Evolutionary conservation across 2,113 vertebrate species (phyloP).

Genomic region (Anguilla japonica): DNA sequence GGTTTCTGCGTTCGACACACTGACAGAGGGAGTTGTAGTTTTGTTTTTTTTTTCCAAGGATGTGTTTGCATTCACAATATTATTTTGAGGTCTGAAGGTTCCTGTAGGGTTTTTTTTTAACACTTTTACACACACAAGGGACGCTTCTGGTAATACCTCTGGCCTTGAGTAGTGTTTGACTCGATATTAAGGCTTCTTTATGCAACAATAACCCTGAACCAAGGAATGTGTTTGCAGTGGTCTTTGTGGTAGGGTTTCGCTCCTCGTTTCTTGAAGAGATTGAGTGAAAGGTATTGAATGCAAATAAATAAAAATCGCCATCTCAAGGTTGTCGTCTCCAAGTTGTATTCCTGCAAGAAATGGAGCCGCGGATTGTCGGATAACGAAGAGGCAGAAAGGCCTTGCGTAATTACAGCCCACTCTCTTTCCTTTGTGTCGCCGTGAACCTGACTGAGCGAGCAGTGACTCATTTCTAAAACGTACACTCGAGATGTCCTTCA

Average conservation of each 20-base stretch:
- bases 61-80: not conserved
- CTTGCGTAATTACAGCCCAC: conserved; percentile 13
- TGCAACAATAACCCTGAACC: conserved; percentile 11
- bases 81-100: conserved; percentile 17
- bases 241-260: not conserved
- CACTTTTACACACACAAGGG: not conserved
- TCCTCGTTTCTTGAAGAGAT: not conserved
- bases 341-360: conserved; percentile 26
- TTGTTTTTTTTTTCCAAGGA: conserved; percentile 28
- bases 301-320: conserved; percentile 26
- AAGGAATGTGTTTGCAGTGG: conserved; percentile 14
- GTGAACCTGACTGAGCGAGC: conserved; percentile 13
- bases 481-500: not conserved
- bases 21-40: not conserved
- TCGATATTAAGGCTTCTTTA: conserved; percentile 22
- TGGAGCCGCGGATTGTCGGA: conserved; percentile 7
- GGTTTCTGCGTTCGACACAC: not conserved
- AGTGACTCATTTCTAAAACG: conserved; percentile 15
- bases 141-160: not conserved
- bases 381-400: conserved; percentile 27
- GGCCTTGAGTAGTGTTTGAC: conserved; percentile 21
- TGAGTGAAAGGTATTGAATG: conserved; percentile 17
- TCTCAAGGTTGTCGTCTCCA: conserved; percentile 16
- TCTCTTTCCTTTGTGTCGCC: not conserved
- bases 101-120: conserved; percentile 13